Evolutionary conservation across 1,140 invertebrate genomes (phyloP), one percentile per base, ranked within the genome.

Genomic region (Melitaea cinxia): DNA sequence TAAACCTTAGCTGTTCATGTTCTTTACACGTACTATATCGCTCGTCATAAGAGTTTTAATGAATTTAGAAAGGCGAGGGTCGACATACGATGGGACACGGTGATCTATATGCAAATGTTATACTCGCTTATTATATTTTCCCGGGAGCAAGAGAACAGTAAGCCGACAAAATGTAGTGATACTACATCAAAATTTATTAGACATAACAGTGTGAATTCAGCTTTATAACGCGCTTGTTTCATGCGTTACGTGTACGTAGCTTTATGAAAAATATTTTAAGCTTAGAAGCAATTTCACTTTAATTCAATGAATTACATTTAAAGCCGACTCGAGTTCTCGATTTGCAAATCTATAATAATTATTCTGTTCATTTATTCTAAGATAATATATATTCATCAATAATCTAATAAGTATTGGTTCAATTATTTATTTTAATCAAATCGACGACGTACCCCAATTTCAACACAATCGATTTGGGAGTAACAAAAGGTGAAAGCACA

Each of bases 91-190:
- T 66, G 78, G 70, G 77, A 78, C 78, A 83, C 63, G 67, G 83
- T 82, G 85, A 90, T 90, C 78, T 90, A 90, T 84, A 90, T 90
- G 88, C 78, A 85, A 90, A 90, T 88, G 73, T 82, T 84, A 88
- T 88, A 84, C 85, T 78, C 80, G 85, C 82, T 86, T 88, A 88
- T 90, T 90, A 88, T 88, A 86, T 85, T 87, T 64, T 83, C 69
- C 80, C 76, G 71, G 71, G 68, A 66, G 64, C 58, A 72, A 76
- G 75, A 63, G 80, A 79, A 81, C 73, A 72, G 78, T 80, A 76
- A 77, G 79, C 77, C 61, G 75, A 61, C 72, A 67, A 82, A 78
- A 81, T 78, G 77, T 76, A 69, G 65, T 77, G 74, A 81, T 77
- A 78, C 76, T 80, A 72, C 80, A 80, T 89, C 79, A 71, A 75